Percentiles rank a stretch among this genome's conserved stretches.
Conservation (phyloP, 2,113 vertebrate genomes). For the Gila orcuttii region DNA sequence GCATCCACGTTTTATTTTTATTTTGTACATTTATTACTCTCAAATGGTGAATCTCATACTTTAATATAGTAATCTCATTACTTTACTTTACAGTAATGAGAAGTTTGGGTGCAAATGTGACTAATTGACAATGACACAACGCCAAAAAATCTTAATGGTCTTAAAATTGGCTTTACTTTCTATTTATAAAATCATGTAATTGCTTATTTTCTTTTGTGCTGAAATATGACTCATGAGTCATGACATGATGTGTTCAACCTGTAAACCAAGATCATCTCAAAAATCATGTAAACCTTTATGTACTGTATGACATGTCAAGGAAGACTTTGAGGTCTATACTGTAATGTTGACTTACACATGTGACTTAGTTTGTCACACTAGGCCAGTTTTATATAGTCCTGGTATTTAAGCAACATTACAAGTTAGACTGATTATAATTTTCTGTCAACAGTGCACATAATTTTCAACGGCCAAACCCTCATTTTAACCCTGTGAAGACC, state of each 20-base stretch:
- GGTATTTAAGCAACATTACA: background rate
- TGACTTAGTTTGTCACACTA: background rate
- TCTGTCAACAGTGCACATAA: background rate
- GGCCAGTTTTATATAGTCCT: background rate
- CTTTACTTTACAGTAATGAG: too few relatives aligned
- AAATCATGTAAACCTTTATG: background rate
- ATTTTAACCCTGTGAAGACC: conserved; percentile 22
- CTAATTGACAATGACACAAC: background rate
- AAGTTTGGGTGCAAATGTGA: background rate
- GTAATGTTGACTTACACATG: background rate
- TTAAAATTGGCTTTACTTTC: too few relatives aligned
- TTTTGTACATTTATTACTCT: background rate
- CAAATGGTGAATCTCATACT: background rate
- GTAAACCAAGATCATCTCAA: background rate
- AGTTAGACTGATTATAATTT: background rate
- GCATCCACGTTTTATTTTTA: background rate
- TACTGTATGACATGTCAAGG: background rate
- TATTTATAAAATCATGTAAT: background rate
- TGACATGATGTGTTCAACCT: background rate
- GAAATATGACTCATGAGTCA: background rate
- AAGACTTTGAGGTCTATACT: background rate
- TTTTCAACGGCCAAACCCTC: background rate
- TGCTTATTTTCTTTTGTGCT: background rate
- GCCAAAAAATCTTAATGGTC: background rate
- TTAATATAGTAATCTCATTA: background rate